phyloP scores from a whole-genome alignment of 1,140 invertebrate species.

The Lepidotrigona ventralis region DNA sequence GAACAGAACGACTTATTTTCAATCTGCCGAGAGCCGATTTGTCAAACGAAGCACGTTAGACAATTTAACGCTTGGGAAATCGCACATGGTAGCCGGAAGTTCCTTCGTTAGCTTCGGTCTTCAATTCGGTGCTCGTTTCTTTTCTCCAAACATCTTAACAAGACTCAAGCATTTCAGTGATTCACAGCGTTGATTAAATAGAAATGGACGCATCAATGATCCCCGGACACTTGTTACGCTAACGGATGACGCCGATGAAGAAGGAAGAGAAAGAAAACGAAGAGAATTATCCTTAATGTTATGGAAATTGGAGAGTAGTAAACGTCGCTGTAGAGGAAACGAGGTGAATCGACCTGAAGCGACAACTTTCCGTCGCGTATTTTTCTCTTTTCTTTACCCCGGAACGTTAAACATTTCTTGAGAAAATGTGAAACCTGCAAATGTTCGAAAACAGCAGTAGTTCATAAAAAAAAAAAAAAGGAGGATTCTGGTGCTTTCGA shows the following conservation, averaged over 20 bases:
- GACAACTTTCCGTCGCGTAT: neutral
- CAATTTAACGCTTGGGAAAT: neutral
- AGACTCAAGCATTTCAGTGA: neutral
- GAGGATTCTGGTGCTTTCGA: too few relatives aligned
- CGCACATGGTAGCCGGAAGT: neutral
- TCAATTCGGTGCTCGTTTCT: neutral
- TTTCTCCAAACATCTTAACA: neutral
- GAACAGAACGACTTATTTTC: neutral
- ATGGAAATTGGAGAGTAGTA: constrained; percentile 21
- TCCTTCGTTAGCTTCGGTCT: neutral
- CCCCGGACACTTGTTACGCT: too few relatives aligned
- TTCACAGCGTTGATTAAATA: neutral
- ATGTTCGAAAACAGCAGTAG: neutral
- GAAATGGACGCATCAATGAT: neutral
- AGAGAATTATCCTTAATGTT: neutral
- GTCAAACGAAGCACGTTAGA: neutral
- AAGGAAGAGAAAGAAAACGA: too few relatives aligned
- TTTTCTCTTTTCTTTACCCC: neutral
- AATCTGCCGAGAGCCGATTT: neutral
- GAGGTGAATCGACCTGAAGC: neutral
- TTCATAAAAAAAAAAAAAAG: too few relatives aligned
- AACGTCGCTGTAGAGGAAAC: neutral
- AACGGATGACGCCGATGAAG: neutral
- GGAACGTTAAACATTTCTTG: neutral
- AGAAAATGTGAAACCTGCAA: neutral